Evolutionary conservation across 2,113 vertebrate genomes (phyloP).

Genomic region (Zootoca vivipara): DNA sequence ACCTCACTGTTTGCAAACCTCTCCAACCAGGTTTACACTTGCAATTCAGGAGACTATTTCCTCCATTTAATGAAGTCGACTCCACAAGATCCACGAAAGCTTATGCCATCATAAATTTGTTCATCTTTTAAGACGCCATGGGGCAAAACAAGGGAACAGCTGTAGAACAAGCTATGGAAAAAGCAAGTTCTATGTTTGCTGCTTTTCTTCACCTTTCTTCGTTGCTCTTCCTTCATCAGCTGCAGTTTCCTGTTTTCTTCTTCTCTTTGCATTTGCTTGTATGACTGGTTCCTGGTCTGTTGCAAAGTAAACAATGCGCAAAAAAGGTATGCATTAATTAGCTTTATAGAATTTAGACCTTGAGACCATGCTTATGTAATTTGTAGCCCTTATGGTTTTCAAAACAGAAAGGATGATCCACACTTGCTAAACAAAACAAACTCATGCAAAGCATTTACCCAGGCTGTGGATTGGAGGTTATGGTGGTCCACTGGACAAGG

Average conservation of each 20-base stretch:
- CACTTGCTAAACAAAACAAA: background rate
- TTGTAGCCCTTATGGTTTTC: background rate
- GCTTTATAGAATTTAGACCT: background rate
- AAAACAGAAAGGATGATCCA: background rate
- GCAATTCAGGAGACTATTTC: no score
- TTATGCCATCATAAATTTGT: no score
- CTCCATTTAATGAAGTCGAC: no score
- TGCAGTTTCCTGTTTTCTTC: slow-evolving; percentile 68
- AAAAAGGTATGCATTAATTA: slow-evolving; percentile 6
- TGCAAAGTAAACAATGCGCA: slow-evolving; percentile 36
- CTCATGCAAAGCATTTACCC: slow-evolving; percentile 63
- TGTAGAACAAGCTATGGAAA: background rate
- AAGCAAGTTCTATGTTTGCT: background rate
- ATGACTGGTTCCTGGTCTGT: slow-evolving; percentile 63
- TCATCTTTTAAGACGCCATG: no score
- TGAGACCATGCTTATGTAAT: background rate
- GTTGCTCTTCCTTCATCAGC: slow-evolving; percentile 75
- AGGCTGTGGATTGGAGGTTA: slow-evolving; percentile 47
- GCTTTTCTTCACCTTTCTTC: slow-evolving; percentile 71
- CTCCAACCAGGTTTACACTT: no score
- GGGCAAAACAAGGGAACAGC: background rate
- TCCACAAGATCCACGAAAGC: no score
- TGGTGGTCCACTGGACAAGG: slow-evolving; percentile 36
- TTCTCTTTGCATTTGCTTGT: slow-evolving; percentile 62
- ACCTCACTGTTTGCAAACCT: no score